Evolutionary conservation across 2,888 invertebrate species (phyloP).

Genomic region (Hydraecia micacea): DNA sequence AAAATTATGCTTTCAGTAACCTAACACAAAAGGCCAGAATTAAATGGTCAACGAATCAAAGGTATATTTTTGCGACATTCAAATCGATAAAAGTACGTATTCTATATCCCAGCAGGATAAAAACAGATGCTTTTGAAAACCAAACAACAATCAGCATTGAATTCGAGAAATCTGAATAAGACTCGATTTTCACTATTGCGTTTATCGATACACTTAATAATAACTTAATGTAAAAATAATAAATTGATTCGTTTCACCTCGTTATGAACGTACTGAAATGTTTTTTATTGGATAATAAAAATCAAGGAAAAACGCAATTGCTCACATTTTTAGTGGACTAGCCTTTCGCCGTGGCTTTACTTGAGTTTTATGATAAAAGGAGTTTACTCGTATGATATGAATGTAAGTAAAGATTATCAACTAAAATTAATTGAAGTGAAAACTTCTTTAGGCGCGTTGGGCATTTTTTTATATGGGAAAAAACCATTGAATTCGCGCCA

Average conservation of each 20-base stretch:
- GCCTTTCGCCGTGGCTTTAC: slow-evolving; percentile 1
- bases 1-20: not conserved
- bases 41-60: not conserved
- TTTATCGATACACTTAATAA: slow-evolving; percentile 30
- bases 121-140: slow-evolving; percentile 10
- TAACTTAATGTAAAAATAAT: slow-evolving; percentile 29
- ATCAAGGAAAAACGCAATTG: slow-evolving; percentile 40
- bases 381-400: not conserved
- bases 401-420: not conserved
- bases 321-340: slow-evolving; percentile 4
- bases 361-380: not conserved
- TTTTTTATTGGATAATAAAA: slow-evolving; percentile 44
- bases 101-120: not conserved
- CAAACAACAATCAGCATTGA: slow-evolving; percentile 7
- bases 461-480: too few species aligned
- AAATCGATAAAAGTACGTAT: not conserved
- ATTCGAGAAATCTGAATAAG: slow-evolving; percentile 6
- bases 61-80: not conserved
- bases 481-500: too few species aligned
- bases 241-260: slow-evolving; percentile 52
- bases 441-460: too few species aligned
- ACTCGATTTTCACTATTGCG: slow-evolving; percentile 6
- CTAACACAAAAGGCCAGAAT: slow-evolving; percentile 16
- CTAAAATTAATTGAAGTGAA: accelerated
- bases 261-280: slow-evolving; percentile 35